These are phyloP conservation scores for Eulemur coronatus DNA, from an alignment of 2,797 vertebrate genomes.

Conservation along the genomic window DNA sequence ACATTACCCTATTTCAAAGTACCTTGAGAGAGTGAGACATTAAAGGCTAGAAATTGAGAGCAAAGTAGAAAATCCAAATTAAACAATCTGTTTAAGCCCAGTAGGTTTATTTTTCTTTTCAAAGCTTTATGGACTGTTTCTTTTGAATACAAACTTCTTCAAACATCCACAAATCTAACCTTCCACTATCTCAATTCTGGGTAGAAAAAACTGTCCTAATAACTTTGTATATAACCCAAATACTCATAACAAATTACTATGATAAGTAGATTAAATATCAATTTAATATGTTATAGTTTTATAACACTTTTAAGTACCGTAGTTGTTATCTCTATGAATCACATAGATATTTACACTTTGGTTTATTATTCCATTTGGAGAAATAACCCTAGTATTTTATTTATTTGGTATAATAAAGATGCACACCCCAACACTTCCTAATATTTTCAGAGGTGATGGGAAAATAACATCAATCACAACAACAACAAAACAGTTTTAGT, in stretches of 20 bases:
- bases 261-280: slow-evolving; percentile 30
- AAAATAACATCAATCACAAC: slow-evolving; percentile 1
- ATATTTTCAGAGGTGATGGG: slow-evolving; percentile 14
- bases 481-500: not conserved
- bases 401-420: not conserved
- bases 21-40: slow-evolving; percentile 36
- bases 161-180: slow-evolving; percentile 54
- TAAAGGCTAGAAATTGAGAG: slow-evolving; percentile 58
- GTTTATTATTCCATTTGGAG: not conserved
- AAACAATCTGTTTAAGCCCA: slow-evolving; percentile 72
- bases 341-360: not conserved
- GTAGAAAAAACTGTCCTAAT: slow-evolving; percentile 42
- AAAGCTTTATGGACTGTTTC: slow-evolving; percentile 51
- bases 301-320: slow-evolving; percentile 37
- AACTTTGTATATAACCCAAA: slow-evolving; percentile 31
- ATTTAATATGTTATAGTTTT: slow-evolving; percentile 57
- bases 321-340: slow-evolving; percentile 18
- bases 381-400: not conserved
- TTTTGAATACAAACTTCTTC: slow-evolving; percentile 57
- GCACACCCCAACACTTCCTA: not conserved
- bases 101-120: slow-evolving; percentile 52
- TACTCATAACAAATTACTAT: not conserved
- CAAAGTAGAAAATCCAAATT: slow-evolving; percentile 72
- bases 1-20: slow-evolving; percentile 49
- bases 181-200: slow-evolving; percentile 57